phyloP scores from a whole-genome alignment of 2,113 vertebrate genomes.

The Platichthys flesus region DNA sequence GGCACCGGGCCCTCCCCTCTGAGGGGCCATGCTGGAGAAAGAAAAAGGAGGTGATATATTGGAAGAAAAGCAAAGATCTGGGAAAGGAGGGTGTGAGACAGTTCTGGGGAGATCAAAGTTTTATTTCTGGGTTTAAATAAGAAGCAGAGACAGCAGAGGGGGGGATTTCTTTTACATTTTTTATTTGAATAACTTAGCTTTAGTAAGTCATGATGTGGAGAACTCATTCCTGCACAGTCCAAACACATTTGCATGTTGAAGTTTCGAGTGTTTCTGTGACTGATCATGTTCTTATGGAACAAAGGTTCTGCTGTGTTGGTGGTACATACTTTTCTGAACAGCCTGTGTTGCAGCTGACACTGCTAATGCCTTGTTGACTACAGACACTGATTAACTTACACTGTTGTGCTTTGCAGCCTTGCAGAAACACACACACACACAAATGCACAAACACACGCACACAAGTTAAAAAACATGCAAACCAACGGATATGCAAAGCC shows the following conservation, averaged over 20 bases:
- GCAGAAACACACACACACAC: constrained; percentile 23
- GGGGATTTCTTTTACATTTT: background rate
- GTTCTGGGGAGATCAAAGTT: constrained; percentile 31
- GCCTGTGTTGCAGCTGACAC: constrained; percentile 56
- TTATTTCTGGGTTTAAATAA: constrained; percentile 24
- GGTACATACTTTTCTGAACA: constrained; percentile 36
- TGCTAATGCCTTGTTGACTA: constrained; percentile 51
- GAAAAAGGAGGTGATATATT: constrained; percentile 30
- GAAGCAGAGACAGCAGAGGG: background rate
- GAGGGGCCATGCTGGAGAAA: constrained; percentile 14
- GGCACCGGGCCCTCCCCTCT: constrained; percentile 30
- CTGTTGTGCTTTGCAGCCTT: too few relatives aligned
- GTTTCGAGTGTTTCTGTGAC: constrained; percentile 14
- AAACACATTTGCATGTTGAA: background rate
- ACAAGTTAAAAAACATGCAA: background rate
- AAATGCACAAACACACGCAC: constrained; percentile 24
- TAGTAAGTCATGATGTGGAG: constrained; percentile 9
- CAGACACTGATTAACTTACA: constrained; percentile 64
- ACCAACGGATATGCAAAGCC: too few relatives aligned
- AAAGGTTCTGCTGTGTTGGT: constrained; percentile 11
- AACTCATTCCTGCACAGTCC: constrained; percentile 1
- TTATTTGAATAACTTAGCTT: background rate
- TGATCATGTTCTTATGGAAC: background rate
- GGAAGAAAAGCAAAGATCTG: constrained; percentile 26
- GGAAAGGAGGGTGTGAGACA: constrained; percentile 22